Evolutionary conservation across 2,113 vertebrate genomes (phyloP).

Genomic region (Brachyistius frenatus): DNA sequence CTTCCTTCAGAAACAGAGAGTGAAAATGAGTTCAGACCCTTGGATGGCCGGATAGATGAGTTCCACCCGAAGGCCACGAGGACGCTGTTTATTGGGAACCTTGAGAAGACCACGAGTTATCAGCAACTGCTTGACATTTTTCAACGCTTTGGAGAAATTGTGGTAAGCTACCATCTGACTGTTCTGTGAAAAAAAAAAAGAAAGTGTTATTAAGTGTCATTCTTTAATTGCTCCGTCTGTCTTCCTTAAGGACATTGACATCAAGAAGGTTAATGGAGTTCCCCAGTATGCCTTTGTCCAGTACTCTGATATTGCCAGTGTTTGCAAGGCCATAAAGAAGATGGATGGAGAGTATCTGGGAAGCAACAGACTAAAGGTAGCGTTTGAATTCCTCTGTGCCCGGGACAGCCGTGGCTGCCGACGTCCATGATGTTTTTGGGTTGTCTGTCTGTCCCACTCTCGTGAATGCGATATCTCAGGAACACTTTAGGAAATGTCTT

Average conservation of each 20-base stretch:
- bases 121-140: constrained; percentile 98
- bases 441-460: no score
- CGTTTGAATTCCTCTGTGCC: neutral
- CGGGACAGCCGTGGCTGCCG: no score
- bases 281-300: constrained; percentile 98
- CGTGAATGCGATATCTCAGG: no score
- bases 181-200: neutral
- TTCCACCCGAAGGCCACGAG: constrained; percentile 98
- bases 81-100: constrained; percentile 97
- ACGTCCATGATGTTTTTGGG: no score
- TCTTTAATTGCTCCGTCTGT: constrained; percentile 15
- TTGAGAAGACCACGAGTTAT: constrained; percentile 98
- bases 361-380: constrained; percentile 97
- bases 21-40: constrained; percentile 97
- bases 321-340: constrained; percentile 99
- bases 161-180: constrained; percentile 85
- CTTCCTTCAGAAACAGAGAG: constrained; percentile 93
- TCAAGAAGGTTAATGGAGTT: constrained; percentile 97
- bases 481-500: no score
- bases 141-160: constrained; percentile 98
- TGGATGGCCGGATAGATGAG: constrained; percentile 98
- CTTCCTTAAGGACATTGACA: constrained; percentile 93
- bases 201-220: constrained; percentile 6
- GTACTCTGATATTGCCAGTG: constrained; percentile 97
- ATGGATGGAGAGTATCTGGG: constrained; percentile 99